phyloP scores from a whole-genome alignment of 37 sponge, comb jelly and placozoan genomes.

The Agelas oroides region DNA sequence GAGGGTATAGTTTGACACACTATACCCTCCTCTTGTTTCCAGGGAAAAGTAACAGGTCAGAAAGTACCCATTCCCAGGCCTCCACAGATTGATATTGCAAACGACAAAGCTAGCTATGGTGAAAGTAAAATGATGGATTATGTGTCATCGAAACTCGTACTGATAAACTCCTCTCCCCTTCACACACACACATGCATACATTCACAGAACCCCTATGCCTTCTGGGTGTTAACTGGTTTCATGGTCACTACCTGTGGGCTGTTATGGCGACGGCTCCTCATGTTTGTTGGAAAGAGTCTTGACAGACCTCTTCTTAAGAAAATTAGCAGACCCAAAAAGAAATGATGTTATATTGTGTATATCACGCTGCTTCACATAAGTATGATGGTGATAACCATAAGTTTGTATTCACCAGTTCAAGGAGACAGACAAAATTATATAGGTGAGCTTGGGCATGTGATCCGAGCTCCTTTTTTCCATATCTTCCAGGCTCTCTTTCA shows the following conservation, averaged over 20 bases:
- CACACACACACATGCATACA: background rate
- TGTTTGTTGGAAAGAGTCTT: constrained; percentile 28
- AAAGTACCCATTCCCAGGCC: background rate
- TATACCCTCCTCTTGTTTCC: too few species aligned
- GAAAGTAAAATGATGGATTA: too few species aligned
- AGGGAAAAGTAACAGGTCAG: too few species aligned
- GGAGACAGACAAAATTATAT: too few species aligned
- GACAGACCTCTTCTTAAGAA: background rate
- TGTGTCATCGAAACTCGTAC: background rate
- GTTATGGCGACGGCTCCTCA: constrained; percentile 57
- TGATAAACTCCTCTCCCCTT: background rate
- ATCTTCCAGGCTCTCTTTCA: too few species aligned
- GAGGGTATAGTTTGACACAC: constrained; percentile 1
- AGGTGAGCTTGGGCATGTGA: too few species aligned
- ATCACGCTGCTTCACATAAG: too few species aligned
- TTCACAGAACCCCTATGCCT: constrained; percentile 51
- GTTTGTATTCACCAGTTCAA: too few species aligned
- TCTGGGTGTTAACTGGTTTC: constrained; percentile 68
- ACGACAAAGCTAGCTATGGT: too few species aligned
- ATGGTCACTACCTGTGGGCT: constrained; percentile 53
- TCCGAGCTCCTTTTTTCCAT: too few species aligned
- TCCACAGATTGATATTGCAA: too few species aligned
- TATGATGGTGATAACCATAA: too few species aligned
- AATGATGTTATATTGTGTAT: background rate
- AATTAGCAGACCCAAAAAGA: background rate